Evolutionary conservation across 2,888 invertebrate species (phyloP).

Genomic region (Resseliella maxima): DNA sequence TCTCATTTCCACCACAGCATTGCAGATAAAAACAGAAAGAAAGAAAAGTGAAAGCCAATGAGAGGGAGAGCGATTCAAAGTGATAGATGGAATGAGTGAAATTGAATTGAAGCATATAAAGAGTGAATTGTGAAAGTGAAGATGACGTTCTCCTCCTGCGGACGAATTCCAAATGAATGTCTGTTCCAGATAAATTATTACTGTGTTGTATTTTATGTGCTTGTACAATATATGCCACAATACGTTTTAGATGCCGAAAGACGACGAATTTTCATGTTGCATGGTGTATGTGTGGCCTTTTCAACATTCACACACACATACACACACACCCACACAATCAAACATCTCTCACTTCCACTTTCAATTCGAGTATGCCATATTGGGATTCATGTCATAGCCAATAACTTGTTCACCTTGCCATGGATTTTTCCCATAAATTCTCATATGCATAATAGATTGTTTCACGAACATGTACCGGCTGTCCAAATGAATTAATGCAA

Average conservation of each 20-base stretch:
- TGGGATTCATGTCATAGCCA: constrained; percentile 41
- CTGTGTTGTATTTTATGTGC: constrained; percentile 14
- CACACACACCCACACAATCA: background rate
- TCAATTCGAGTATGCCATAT: background rate
- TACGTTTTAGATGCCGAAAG: background rate
- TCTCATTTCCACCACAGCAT: background rate
- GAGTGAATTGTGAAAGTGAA: constrained; percentile 13
- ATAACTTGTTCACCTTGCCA: background rate
- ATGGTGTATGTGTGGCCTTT: too few relatives aligned
- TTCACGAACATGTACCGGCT: background rate
- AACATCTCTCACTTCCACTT: background rate
- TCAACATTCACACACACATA: too few relatives aligned
- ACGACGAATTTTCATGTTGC: background rate
- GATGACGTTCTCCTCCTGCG: constrained; percentile 25
- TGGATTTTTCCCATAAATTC: constrained; percentile 19
- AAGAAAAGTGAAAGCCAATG: background rate
- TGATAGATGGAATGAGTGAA: background rate
- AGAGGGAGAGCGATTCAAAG: too few relatives aligned
- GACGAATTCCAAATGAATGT: constrained; percentile 49
- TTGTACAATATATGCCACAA: background rate
- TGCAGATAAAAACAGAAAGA: background rate
- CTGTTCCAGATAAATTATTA: constrained; percentile 18
- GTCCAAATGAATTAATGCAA: constrained; percentile 36
- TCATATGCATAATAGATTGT: constrained; percentile 32
- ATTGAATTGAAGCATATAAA: background rate